phyloP scores from a whole-genome alignment of 2,113 vertebrate genomes.

The Pterocles burchelli region DNA sequence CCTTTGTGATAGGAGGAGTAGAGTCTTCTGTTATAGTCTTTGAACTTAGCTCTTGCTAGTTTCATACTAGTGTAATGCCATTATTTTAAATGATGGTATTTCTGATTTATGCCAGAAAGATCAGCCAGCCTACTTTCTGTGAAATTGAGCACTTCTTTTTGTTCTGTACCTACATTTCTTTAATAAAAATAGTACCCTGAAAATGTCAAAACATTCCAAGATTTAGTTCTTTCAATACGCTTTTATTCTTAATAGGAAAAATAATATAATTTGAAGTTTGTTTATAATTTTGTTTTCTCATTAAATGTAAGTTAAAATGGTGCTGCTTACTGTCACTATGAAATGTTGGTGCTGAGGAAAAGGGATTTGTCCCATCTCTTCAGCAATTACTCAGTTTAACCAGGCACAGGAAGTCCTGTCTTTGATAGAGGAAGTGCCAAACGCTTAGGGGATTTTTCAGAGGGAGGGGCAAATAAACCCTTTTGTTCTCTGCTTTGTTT shows the following conservation, averaged over 20 bases:
- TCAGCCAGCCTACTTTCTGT: neutral
- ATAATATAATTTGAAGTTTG: constrained; percentile 7
- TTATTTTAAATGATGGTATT: neutral
- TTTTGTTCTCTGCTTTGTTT: neutral
- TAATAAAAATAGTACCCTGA: constrained; percentile 40
- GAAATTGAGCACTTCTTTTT: constrained; percentile 45
- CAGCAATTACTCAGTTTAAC: constrained; percentile 11
- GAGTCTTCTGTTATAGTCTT: neutral
- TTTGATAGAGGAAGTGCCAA: neutral
- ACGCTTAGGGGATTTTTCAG: neutral
- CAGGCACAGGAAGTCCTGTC: neutral
- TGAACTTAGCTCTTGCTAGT: neutral
- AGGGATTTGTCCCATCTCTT: neutral
- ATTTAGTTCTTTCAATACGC: constrained; percentile 26
- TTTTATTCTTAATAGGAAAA: constrained; percentile 27
- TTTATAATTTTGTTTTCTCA: constrained; percentile 3
- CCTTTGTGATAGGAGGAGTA: neutral
- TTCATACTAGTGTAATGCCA: neutral
- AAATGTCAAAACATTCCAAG: constrained; percentile 24
- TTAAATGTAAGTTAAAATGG: constrained; percentile 1
- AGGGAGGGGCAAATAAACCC: rapidly evolving
- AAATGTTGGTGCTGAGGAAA: constrained; percentile 7
- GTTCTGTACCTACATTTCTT: constrained; percentile 25
- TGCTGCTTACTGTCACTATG: neutral
- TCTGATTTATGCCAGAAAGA: constrained; percentile 10